A percentile compares a stretch with the other conserved stretches of the same genome.
These are phyloP conservation scores for Thereva unica DNA, from an alignment of 2,888 invertebrate species.

Conservation along the genomic window DNA sequence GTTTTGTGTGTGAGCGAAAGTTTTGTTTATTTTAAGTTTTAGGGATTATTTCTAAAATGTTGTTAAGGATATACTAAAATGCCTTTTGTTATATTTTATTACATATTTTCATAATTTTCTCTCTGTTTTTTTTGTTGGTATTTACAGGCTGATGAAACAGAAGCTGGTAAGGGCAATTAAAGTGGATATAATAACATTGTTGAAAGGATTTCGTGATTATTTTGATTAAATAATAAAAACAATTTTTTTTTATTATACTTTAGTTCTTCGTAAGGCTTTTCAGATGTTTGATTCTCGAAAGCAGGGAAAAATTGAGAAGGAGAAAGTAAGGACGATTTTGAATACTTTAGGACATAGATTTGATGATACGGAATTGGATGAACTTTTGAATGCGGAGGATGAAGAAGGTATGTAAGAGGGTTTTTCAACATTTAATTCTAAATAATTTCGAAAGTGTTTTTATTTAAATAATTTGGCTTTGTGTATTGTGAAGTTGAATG, in stretches of 20 bases:
- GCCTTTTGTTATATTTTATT: constrained; percentile 1
- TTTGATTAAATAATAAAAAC: not conserved
- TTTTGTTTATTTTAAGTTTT: no score
- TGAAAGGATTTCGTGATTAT: not conserved
- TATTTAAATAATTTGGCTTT: no score
- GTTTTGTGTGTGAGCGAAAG: no score
- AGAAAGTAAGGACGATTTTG: constrained; percentile 77
- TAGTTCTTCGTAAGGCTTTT: constrained; percentile 79
- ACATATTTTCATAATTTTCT: constrained; percentile 36
- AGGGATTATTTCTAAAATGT: not conserved
- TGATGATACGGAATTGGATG: constrained; percentile 77
- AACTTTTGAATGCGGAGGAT: constrained; percentile 76
- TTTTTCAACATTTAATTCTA: constrained; percentile 4
- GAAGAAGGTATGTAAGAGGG: constrained; percentile 67
- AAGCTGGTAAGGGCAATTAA: constrained; percentile 57
- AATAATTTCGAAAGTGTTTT: no score
- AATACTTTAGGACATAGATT: constrained; percentile 81
- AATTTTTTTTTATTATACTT: constrained; percentile 31
- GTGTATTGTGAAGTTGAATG: no score
- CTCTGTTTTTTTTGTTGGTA: constrained; percentile 47
- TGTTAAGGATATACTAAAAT: not conserved
- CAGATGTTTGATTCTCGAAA: constrained; percentile 84
- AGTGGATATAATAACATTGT: constrained; percentile 39
- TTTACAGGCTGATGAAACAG: constrained; percentile 56
- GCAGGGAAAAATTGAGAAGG: constrained; percentile 77